phyloP scores from a whole-genome alignment of 2,888 invertebrate genomes.

The Trachelus tabidus region DNA sequence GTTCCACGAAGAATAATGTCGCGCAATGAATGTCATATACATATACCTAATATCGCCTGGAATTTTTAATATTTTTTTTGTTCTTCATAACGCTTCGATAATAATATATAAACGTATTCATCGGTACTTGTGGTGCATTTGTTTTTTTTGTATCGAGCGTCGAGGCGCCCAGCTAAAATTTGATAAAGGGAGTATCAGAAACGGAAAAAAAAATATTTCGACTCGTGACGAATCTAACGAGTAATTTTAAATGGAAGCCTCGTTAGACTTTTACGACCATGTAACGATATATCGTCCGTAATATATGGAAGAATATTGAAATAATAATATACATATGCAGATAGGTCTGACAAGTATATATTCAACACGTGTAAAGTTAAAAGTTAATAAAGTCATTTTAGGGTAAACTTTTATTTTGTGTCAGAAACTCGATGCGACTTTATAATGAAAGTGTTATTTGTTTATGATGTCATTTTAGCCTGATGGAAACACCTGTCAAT shows the following conservation, averaged over 20 bases:
- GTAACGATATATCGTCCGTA: neutral
- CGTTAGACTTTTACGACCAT: neutral
- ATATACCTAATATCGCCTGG: conserved; percentile 31
- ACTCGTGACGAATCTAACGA: neutral
- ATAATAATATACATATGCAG: conserved; percentile 46
- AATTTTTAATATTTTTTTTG: conserved; percentile 38
- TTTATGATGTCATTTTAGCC: neutral
- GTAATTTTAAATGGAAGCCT: neutral
- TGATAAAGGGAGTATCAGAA: neutral
- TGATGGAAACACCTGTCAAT: neutral
- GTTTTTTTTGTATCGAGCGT: conserved; percentile 5
- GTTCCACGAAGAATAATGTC: conserved; percentile 15
- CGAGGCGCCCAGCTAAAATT: neutral
- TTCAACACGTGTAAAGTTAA: conserved; percentile 61
- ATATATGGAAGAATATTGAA: conserved; percentile 31
- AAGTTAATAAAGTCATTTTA: conserved; percentile 63
- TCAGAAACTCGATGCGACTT: neutral
- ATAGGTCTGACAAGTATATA: conserved; percentile 54
- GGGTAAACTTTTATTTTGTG: conserved; percentile 34
- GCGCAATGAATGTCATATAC: conserved; percentile 33
- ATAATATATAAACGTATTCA: conserved; percentile 9
- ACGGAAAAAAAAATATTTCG: neutral
- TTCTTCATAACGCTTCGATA: conserved; percentile 26
- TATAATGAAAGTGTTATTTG: neutral
- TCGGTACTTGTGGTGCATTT: conserved; percentile 7